Evolutionary conservation across 2,888 invertebrate genomes (phyloP).

Genomic region (Nineta flava): DNA sequence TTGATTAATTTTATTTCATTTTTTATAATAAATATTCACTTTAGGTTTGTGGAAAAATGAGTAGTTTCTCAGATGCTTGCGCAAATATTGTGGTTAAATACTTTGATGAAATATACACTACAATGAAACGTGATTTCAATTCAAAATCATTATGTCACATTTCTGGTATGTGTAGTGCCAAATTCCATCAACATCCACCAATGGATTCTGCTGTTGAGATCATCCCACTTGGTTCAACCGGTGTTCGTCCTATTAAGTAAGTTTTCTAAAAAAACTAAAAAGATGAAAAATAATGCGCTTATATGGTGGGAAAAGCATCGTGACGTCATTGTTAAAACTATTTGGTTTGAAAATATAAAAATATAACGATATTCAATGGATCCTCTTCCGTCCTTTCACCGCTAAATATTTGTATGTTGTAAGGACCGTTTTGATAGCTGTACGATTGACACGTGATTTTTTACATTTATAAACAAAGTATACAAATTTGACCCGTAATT

Average conservation of each 20-base stretch:
- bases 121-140: slow-evolving; percentile 42
- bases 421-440: too few relatives aligned
- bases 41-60: slow-evolving; percentile 49
- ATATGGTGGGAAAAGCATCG: too few relatives aligned
- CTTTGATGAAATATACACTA: slow-evolving; percentile 52
- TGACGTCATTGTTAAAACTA: too few relatives aligned
- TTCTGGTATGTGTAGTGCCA: slow-evolving; percentile 54
- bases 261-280: too few relatives aligned
- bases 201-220: slow-evolving; percentile 39
- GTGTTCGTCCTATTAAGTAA: slow-evolving; percentile 32
- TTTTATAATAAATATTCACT: slow-evolving; percentile 15
- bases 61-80: slow-evolving; percentile 66
- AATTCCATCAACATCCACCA: slow-evolving; percentile 48
- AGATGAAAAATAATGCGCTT: too few relatives aligned
- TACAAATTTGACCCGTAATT: too few relatives aligned
- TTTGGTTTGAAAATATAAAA: too few relatives aligned
- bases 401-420: too few relatives aligned
- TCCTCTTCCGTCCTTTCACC: too few relatives aligned
- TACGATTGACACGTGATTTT: too few relatives aligned
- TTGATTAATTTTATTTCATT: not conserved
- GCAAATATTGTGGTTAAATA: slow-evolving; percentile 55
- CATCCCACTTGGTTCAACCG: slow-evolving; percentile 37
- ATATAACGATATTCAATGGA: too few relatives aligned
- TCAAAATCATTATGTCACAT: slow-evolving; percentile 55
- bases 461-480: too few relatives aligned